Conservation (phyloP, 1,140 invertebrate species). For the Drosophila arizonae region DNA sequence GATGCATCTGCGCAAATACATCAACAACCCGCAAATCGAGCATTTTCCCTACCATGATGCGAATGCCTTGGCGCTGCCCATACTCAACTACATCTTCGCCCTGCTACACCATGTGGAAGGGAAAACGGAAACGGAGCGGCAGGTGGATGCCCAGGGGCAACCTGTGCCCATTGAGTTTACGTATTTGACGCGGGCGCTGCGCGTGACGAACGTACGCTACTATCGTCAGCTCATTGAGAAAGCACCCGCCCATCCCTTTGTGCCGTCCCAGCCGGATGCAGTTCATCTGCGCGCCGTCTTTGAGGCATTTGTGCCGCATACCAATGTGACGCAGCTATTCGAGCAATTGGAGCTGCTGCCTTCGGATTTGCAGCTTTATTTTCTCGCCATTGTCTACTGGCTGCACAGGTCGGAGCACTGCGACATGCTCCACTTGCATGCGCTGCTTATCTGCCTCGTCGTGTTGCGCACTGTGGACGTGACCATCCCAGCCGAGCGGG, state of each 20-base stretch:
- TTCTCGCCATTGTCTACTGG: constrained; percentile 88
- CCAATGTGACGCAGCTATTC: constrained; percentile 56
- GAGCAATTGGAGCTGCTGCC: constrained; percentile 84
- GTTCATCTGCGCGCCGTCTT: constrained; percentile 78
- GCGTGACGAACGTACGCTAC: constrained; percentile 68
- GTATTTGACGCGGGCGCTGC: constrained; percentile 76
- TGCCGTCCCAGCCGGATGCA: constrained; percentile 53
- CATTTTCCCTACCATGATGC: constrained; percentile 85
- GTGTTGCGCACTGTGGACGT: constrained; percentile 86
- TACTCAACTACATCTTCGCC: constrained; percentile 87
- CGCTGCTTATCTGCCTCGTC: constrained; percentile 86
- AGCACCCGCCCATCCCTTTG: constrained; percentile 40
- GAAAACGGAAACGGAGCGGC: constrained; percentile 12
- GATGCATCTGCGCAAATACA: constrained; percentile 85
- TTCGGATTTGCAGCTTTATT: constrained; percentile 85
- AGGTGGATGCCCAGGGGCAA: constrained; percentile 40
- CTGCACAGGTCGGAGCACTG: constrained; percentile 83
- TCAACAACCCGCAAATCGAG: constrained; percentile 90
- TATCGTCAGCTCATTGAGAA: constrained; percentile 51
- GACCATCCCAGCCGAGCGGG: constrained; percentile 84
- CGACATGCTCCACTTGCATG: constrained; percentile 85
- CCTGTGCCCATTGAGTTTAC: constrained; percentile 58
- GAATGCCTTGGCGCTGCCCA: constrained; percentile 85
- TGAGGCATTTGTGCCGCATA: constrained; percentile 64
- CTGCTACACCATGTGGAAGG: constrained; percentile 84